A percentile compares a stretch with the other conserved stretches of the same genome.
Evolutionary conservation across 2,113 vertebrate species (phyloP).

Genomic region (Sorex araneus): DNA sequence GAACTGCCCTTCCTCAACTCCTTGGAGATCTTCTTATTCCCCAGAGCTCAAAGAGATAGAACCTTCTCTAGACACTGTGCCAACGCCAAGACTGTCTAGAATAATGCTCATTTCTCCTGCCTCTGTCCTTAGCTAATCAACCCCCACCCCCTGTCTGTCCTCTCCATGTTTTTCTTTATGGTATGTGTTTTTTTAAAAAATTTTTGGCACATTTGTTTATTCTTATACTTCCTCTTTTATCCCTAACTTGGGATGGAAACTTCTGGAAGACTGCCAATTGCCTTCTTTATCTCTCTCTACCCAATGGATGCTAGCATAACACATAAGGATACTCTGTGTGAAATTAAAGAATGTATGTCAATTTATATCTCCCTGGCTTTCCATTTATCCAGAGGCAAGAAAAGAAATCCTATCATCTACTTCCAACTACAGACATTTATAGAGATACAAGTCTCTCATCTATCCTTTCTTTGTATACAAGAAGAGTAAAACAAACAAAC

Average conservation of each 20-base stretch:
- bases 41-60: too few species aligned
- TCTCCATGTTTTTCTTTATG: slow-evolving; percentile 13
- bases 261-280: neutral
- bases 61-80: neutral
- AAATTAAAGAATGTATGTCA: neutral
- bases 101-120: neutral
- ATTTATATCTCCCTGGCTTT: neutral
- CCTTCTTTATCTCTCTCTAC: neutral
- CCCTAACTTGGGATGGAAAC: neutral
- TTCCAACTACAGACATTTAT: neutral
- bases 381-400: neutral
- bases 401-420: neutral
- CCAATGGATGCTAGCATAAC: neutral
- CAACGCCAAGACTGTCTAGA: neutral
- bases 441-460: neutral
- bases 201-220: neutral
- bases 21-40: neutral
- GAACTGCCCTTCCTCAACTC: neutral
- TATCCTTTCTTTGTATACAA: neutral
- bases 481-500: neutral
- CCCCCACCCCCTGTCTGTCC: neutral
- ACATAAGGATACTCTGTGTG: neutral
- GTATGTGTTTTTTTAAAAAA: neutral
- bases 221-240: neutral
- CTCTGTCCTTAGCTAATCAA: neutral